Percentiles rank a stretch among this genome's conserved stretches.
phyloP scores from a whole-genome alignment of 2,888 invertebrate genomes.

The Atethmia centrago region DNA sequence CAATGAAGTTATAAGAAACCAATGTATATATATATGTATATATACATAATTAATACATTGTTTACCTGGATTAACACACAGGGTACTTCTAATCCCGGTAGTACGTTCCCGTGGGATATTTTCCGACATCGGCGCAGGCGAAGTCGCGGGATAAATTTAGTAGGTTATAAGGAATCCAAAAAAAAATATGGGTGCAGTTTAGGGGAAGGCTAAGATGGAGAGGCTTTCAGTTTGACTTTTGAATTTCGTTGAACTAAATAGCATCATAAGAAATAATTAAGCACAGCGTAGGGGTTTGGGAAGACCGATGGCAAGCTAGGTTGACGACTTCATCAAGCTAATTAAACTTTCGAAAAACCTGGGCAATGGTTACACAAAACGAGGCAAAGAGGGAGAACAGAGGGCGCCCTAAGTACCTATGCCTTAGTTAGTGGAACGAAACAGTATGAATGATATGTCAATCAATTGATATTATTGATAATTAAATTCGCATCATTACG shows the following conservation, averaged over 20 bases:
- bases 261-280: neutral
- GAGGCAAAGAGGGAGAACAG: neutral
- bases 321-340: neutral
- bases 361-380: neutral
- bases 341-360: neutral
- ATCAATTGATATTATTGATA: neutral
- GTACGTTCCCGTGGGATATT: too few species aligned
- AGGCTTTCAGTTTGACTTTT: neutral
- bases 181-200: neutral
- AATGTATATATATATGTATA: too few species aligned
- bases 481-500: neutral
- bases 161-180: neutral
- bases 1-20: too few species aligned
- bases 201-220: neutral
- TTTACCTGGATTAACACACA: too few species aligned
- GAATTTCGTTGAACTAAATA: neutral
- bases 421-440: too few species aligned
- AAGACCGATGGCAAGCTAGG: neutral
- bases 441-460: neutral
- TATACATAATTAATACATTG: too few species aligned
- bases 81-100: too few species aligned
- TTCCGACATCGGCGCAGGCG: too few species aligned
- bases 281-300: neutral
- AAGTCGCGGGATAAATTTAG: too few species aligned
- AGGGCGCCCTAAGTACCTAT: neutral